Evolutionary conservation across 2,113 vertebrate species (phyloP), one percentile per base, ranked within the genome.

Genomic region (Aphelocoma coerulescens): DNA sequence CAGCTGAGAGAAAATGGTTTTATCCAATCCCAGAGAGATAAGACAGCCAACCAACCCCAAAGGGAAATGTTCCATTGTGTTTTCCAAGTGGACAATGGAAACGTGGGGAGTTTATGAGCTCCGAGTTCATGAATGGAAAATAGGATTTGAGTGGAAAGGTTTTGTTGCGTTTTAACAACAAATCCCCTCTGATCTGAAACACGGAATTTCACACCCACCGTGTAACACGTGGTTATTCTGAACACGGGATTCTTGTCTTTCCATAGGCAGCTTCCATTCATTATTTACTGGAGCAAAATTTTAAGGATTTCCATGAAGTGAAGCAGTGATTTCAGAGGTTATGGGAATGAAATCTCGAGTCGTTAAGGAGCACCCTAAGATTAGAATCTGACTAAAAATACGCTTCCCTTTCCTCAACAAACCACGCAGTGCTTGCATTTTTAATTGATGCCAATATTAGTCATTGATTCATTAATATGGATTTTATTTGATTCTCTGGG

Each of bases 311-410:
- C 71, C 33, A 33, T 59, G 81, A 83, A 79, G 46, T 41, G 39
- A 23, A 79, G 66, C 39, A 11, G 15, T 23, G 9, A 33, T 74
- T 91, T 80, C 48, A 80, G 57, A 71, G 55, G 67, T 83, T 91
- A 28, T 19, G 33, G 17, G 32, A 52, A 85, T 46, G 44, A 83
- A 88, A 67, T 48, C 75, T 71, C 85, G 28, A 59, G 7, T 71
- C 72, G 48, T 86, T 84, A 49, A 83, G 85, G 68, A 81, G n/a
- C 30, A 62, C 20, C 33, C 78, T 86, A 77, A 88, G 35, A 94
- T 91, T 92, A 94, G 85, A 84, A 48, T 13, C 35, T 35, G 57
- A 19, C 68, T 88, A 86, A 95, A 93, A 94, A 59, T 52, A 62
- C 1, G 0, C 15, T 90, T 77, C 61, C 24, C 39, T 91, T 80